These are phyloP conservation scores for Thaleichthys pacificus DNA, from an alignment of 2,797 vertebrate genomes.

Conservation along the genomic window DNA sequence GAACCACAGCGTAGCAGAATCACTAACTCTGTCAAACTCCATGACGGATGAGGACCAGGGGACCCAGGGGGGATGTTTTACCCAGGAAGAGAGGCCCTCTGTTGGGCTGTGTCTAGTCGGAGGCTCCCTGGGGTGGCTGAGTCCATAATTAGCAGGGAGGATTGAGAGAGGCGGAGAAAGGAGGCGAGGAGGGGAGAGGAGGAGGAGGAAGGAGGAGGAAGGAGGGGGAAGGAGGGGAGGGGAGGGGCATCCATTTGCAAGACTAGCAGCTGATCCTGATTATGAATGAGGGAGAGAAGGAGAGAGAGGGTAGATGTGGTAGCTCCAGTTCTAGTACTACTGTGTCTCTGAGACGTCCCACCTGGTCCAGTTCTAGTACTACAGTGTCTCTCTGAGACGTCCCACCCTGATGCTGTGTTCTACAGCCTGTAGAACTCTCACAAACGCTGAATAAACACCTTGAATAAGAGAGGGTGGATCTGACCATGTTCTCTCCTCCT, in stretches of 20 bases:
- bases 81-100: constrained; percentile 40
- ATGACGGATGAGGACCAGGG: constrained; percentile 43
- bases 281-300: constrained; percentile 8
- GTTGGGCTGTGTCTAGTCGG: constrained; percentile 29
- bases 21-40: background rate
- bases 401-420: no score
- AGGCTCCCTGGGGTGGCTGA: constrained; percentile 40
- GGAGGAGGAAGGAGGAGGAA: no score
- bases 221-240: background rate
- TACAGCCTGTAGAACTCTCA: no score
- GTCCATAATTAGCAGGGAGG: constrained; percentile 3
- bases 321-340: no score
- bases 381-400: no score
- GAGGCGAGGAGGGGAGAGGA: background rate
- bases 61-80: background rate
- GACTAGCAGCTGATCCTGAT: background rate
- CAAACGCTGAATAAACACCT: no score
- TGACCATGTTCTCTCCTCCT: background rate
- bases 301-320: no score
- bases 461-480: background rate
- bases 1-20: constrained; percentile 10
- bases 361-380: no score
- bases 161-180: no score
- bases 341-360: no score
- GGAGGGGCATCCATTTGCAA: background rate